phyloP scores from a whole-genome alignment of 2,888 invertebrate species.

The Norana najaformis region DNA sequence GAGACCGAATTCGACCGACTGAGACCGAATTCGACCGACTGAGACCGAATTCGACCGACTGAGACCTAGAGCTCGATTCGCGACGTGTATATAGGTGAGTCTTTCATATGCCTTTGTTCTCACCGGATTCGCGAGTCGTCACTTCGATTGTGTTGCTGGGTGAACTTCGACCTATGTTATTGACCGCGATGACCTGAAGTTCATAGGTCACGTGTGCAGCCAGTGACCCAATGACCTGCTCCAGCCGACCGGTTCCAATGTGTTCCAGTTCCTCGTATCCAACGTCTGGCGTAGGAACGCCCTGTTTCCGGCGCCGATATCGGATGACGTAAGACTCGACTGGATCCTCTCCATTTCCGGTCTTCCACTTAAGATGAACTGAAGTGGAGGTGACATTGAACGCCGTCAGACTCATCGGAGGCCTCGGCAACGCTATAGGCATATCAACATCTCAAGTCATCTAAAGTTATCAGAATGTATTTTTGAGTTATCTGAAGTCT shows the following conservation, averaged over 20 bases:
- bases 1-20: too few relatives aligned
- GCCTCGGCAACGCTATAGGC: slow-evolving; percentile 81
- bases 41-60: too few relatives aligned
- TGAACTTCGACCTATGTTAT: slow-evolving; percentile 88
- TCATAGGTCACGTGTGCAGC: slow-evolving; percentile 95
- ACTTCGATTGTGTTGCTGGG: slow-evolving; percentile 85
- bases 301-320: slow-evolving; percentile 75
- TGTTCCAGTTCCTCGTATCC: slow-evolving; percentile 72
- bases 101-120: neutral
- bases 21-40: too few relatives aligned
- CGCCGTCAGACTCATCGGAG: slow-evolving; percentile 84
- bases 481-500: neutral
- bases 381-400: slow-evolving; percentile 92
- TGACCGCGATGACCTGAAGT: slow-evolving; percentile 91
- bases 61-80: too few relatives aligned
- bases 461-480: neutral
- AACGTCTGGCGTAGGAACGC: neutral
- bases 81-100: too few relatives aligned
- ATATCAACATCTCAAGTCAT: neutral
- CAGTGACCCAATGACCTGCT: slow-evolving; percentile 78
- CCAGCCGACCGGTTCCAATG: slow-evolving; percentile 88
- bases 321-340: slow-evolving; percentile 93
- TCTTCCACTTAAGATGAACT: slow-evolving; percentile 84
- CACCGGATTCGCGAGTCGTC: slow-evolving; percentile 82
- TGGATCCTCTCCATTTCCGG: slow-evolving; percentile 67